phyloP scores from a whole-genome alignment of 1,140 invertebrate genomes.

The Drosophila funebris region DNA sequence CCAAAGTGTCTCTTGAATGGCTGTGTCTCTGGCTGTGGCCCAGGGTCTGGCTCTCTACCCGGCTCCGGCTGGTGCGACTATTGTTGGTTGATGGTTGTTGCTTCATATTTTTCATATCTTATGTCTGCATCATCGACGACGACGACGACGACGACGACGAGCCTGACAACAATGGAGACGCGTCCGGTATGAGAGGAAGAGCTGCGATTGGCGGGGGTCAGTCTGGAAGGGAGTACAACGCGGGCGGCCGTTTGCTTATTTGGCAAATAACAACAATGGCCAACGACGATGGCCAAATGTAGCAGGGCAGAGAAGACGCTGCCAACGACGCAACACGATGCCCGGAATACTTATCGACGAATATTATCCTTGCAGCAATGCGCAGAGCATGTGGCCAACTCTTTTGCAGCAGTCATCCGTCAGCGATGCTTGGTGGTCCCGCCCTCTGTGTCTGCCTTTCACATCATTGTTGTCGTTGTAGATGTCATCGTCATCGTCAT shows the following conservation, averaged over 20 bases:
- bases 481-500: constrained; percentile 32
- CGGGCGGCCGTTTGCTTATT: constrained; percentile 63
- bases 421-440: neutral
- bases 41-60: neutral
- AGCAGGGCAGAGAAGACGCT: neutral
- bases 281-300: constrained; percentile 54
- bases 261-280: constrained; percentile 76
- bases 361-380: constrained; percentile 57
- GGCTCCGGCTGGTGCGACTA: constrained; percentile 56
- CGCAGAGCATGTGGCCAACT: constrained; percentile 24
- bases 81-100: constrained; percentile 77
- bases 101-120: constrained; percentile 80
- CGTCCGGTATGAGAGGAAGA: neutral
- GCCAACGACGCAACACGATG: neutral
- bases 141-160: constrained; percentile 25
- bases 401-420: constrained; percentile 1
- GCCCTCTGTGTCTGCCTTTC: neutral
- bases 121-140: constrained; percentile 74
- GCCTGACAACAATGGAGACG: constrained; percentile 57
- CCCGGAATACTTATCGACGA: constrained; percentile 55
- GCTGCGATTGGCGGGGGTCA: no score
- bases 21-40: no score
- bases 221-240: constrained; percentile 20
- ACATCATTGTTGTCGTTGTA: constrained; percentile 4
- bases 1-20: constrained; percentile 23